Conservation (phyloP, 2,113 vertebrate genomes). For the Cricetomys ansorgei region DNA sequence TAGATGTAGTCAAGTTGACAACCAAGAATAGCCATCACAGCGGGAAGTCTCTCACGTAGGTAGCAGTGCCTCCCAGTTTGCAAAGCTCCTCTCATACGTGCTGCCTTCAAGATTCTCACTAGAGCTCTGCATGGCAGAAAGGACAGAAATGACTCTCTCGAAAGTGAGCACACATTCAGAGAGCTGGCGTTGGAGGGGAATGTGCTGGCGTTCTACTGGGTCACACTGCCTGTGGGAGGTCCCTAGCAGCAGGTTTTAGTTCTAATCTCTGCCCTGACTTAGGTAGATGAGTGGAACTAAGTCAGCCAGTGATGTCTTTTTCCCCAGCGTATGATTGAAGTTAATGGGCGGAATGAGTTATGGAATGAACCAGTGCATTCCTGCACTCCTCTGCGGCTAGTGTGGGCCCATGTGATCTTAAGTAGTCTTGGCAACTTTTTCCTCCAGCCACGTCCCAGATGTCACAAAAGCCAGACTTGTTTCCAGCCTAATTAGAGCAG, state of each 20-base stretch:
- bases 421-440: constrained; percentile 23
- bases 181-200: accelerated
- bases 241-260: not conserved
- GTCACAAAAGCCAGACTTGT: constrained; percentile 82
- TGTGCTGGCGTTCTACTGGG: not conserved
- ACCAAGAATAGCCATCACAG: not conserved
- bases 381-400: not conserved
- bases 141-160: not conserved
- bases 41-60: not conserved
- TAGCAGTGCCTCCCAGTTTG: not conserved
- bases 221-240: not conserved
- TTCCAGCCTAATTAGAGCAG: constrained; percentile 84
- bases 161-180: not conserved
- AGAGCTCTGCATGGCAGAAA: not conserved
- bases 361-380: not conserved
- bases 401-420: not conserved
- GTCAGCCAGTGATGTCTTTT: not conserved
- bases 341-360: not conserved
- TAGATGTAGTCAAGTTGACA: not conserved
- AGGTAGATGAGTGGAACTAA: not conserved
- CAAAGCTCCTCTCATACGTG: not conserved
- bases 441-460: constrained; percentile 61
- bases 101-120: not conserved
- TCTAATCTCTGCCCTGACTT: not conserved
- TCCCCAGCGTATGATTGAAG: not conserved